Evolutionary conservation across 1,140 invertebrate species (phyloP).

Genomic region (Macrotrachela quadricornifera): DNA sequence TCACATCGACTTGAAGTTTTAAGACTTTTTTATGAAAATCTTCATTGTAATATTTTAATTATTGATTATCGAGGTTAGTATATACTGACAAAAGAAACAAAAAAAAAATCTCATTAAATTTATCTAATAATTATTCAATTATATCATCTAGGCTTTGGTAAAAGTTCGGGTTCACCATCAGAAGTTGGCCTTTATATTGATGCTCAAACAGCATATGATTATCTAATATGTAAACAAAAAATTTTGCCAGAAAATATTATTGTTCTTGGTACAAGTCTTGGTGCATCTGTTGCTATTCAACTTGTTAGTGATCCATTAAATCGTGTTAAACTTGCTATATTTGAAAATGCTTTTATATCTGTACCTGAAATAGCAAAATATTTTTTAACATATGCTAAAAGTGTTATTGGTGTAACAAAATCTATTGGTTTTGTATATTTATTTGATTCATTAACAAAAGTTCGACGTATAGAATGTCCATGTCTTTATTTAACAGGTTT

Average conservation of each 20-base stretch:
- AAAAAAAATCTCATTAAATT: too few species aligned
- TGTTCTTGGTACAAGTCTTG: slow-evolving; percentile 68
- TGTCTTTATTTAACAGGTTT: slow-evolving; percentile 25
- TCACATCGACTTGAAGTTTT: slow-evolving; percentile 61
- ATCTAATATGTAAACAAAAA: slow-evolving; percentile 41
- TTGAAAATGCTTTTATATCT: slow-evolving; percentile 84
- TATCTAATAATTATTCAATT: too few species aligned
- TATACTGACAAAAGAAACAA: too few species aligned
- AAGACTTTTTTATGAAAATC: slow-evolving; percentile 50
- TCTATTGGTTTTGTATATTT: slow-evolving; percentile 5
- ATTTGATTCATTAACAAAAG: slow-evolving; percentile 13
- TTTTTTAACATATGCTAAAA: slow-evolving; percentile 34
- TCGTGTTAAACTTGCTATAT: slow-evolving; percentile 52
- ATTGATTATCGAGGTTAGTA: slow-evolving; percentile 50
- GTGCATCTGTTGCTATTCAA: slow-evolving; percentile 66
- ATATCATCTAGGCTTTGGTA: slow-evolving; percentile 47
- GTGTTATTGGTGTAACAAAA: slow-evolving; percentile 31
- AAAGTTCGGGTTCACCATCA: slow-evolving; percentile 63
- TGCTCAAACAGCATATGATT: slow-evolving; percentile 62
- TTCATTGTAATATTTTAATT: slow-evolving; percentile 62
- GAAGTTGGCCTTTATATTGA: slow-evolving; percentile 63
- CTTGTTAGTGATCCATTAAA: slow-evolving; percentile 40
- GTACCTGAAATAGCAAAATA: slow-evolving; percentile 61
- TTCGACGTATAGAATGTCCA: slow-evolving; percentile 10
- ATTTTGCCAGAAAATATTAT: slow-evolving; percentile 46